Conservation (phyloP, 2,797 vertebrate genomes). For the Sebastes alutus region DNA sequence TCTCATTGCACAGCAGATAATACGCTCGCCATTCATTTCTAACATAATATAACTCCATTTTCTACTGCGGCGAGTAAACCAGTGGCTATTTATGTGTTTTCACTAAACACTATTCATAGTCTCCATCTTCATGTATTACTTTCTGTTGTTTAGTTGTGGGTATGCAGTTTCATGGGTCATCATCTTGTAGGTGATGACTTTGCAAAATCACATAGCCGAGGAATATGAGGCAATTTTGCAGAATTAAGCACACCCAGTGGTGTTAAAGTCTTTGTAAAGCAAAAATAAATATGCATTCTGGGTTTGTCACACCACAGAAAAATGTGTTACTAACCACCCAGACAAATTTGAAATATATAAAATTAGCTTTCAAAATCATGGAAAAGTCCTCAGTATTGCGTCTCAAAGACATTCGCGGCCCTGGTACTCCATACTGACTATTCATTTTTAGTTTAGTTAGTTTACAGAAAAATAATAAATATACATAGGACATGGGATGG, state of each 20-base stretch:
- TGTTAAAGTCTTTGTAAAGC: conserved; percentile 1
- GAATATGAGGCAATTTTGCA: conserved; percentile 56
- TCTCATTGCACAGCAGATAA: neutral
- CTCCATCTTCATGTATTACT: neutral
- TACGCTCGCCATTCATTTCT: neutral
- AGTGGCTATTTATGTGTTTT: too few species aligned
- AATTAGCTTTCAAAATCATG: too few species aligned
- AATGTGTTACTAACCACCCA: too few species aligned
- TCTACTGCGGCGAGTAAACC: neutral
- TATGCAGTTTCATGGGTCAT: conserved; percentile 28
- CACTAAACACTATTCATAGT: neutral
- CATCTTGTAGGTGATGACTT: conserved; percentile 51
- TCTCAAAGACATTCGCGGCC: too few species aligned
- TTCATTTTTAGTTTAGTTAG: too few species aligned
- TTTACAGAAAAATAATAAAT: too few species aligned
- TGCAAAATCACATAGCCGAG: conserved; percentile 40
- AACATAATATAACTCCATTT: neutral
- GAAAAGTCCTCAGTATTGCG: too few species aligned
- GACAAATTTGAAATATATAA: too few species aligned
- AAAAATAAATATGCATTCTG: too few species aligned
- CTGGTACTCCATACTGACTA: too few species aligned
- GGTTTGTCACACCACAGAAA: too few species aligned
- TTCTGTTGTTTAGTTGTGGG: neutral
- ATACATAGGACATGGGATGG: too few species aligned
- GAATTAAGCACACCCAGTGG: conserved; percentile 47